A percentile compares a stretch with the other conserved stretches of the same genome.
These are phyloP conservation scores for Furcifer pardalis DNA, from an alignment of 2,797 vertebrate genomes.

Conservation along the genomic window DNA sequence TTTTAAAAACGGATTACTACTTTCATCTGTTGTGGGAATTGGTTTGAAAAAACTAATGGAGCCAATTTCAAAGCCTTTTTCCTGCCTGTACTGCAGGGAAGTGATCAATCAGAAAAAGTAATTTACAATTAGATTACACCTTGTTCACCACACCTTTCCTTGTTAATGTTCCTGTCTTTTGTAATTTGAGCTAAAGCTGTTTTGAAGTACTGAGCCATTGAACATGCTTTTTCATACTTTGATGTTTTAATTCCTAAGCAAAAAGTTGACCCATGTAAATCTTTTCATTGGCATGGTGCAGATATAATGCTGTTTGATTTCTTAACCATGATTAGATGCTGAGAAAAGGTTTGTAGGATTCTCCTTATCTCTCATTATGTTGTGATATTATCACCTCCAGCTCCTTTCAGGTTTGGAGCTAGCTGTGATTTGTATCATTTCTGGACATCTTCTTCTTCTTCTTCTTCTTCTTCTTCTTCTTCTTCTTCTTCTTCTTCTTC, in stretches of 20 bases:
- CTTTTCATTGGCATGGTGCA: not conserved
- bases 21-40: slow-evolving; percentile 11
- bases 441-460: not conserved
- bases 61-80: not conserved
- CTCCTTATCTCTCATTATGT: not conserved
- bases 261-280: not conserved
- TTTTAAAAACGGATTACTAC: not conserved
- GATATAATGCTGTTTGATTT: not conserved
- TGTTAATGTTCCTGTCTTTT: not conserved
- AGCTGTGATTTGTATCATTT: not conserved
- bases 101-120: not conserved
- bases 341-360: not conserved
- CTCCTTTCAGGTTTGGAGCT: not conserved
- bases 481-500: too few species aligned
- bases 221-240: not conserved
- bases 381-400: not conserved
- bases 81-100: not conserved
- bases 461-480: too few species aligned
- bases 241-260: slow-evolving; percentile 2
- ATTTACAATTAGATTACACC: slow-evolving; percentile 4
- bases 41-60: not conserved
- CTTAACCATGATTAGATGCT: not conserved
- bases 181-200: slow-evolving; percentile 23
- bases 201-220: not conserved
- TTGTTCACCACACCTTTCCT: not conserved